Conservation (phyloP, 2,888 invertebrate species). For the Pimpla rufipes region DNA sequence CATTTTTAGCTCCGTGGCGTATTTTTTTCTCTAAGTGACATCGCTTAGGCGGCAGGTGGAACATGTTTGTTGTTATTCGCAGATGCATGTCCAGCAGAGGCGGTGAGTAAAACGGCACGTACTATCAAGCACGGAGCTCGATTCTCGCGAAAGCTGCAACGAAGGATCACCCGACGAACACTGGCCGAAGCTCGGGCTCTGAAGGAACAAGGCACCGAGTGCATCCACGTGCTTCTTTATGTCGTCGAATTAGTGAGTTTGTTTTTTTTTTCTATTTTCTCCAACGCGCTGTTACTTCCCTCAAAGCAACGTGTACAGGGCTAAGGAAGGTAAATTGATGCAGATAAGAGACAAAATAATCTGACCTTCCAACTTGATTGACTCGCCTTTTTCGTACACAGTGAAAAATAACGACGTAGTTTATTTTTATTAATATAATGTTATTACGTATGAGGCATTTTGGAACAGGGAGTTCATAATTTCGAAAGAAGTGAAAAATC, state of each 20-base stretch:
- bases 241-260: constrained; percentile 91
- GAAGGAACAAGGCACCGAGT: constrained; percentile 91
- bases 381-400: too few relatives aligned
- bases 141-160: constrained; percentile 91
- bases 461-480: too few relatives aligned
- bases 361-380: too few relatives aligned
- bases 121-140: constrained; percentile 93
- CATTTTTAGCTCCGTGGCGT: neutral
- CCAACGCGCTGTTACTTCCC: too few relatives aligned
- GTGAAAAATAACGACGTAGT: too few relatives aligned
- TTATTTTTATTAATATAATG: too few relatives aligned
- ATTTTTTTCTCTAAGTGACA: neutral
- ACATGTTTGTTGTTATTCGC: constrained; percentile 32
- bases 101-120: constrained; percentile 89
- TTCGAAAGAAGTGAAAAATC: too few relatives aligned
- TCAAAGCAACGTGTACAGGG: too few relatives aligned
- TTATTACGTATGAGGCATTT: too few relatives aligned
- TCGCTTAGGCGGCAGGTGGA: neutral
- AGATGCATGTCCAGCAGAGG: constrained; percentile 79
- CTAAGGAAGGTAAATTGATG: too few relatives aligned
- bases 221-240: constrained; percentile 91
- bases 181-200: constrained; percentile 93
- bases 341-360: too few relatives aligned
- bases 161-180: constrained; percentile 92
- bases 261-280: neutral